Evolutionary conservation across 1,140 invertebrate genomes (phyloP).

Genomic region (Lethrus apterus): DNA sequence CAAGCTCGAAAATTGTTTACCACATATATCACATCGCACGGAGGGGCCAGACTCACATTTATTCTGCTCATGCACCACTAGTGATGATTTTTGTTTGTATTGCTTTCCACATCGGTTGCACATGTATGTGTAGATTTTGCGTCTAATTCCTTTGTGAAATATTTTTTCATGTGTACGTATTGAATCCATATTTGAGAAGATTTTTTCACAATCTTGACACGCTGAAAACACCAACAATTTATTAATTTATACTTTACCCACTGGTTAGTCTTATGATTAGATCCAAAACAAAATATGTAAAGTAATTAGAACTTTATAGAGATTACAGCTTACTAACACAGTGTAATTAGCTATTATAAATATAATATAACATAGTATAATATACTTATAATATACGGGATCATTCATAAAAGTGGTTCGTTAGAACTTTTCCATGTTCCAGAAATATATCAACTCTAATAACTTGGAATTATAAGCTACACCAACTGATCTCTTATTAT

Average conservation of each 20-base stretch:
- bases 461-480: no score
- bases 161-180: constrained; percentile 29
- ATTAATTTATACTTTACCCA: neutral
- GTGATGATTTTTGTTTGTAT: constrained; percentile 37
- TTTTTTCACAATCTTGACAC: constrained; percentile 41
- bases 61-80: constrained; percentile 39
- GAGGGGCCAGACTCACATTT: constrained; percentile 38
- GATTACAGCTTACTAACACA: no score
- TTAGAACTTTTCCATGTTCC: no score
- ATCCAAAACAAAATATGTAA: neutral
- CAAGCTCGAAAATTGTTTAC: constrained; percentile 21
- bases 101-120: constrained; percentile 43
- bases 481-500: no score
- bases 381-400: no score
- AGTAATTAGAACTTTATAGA: no score
- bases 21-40: constrained; percentile 34
- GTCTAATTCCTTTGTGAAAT: constrained; percentile 28
- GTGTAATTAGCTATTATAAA: no score
- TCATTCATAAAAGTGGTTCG: no score
- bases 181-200: constrained; percentile 39
- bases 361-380: no score
- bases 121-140: constrained; percentile 37
- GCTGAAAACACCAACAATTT: constrained; percentile 20
- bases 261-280: neutral
- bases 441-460: no score